These are phyloP conservation scores for Folsomia manolachei DNA, from an alignment of 2,888 invertebrate genomes.

Conservation along the genomic window DNA sequence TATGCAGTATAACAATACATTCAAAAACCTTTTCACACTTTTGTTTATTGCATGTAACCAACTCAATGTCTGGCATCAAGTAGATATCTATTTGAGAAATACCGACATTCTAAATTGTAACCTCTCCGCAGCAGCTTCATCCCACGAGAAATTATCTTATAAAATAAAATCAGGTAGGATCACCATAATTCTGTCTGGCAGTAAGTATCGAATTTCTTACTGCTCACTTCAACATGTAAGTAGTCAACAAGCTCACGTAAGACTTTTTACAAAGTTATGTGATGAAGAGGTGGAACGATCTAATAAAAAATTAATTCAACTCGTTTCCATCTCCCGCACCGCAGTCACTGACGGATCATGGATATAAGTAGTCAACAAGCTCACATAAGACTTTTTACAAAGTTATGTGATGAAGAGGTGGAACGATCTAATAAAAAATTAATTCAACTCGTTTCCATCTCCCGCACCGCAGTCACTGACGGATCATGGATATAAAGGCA, in stretches of 20 bases:
- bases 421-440: conserved; percentile 20
- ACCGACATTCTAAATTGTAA: not conserved
- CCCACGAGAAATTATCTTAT: not conserved
- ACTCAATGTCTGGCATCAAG: no score
- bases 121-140: not conserved
- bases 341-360: conserved; percentile 12
- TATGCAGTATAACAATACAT: not conserved
- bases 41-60: not conserved
- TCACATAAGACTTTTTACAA: no score
- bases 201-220: no score
- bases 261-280: no score
- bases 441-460: conserved; percentile 20
- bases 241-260: no score
- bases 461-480: conserved; percentile 9
- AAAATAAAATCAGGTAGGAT: no score
- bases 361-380: no score
- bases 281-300: not conserved
- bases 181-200: no score
- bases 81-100: not conserved
- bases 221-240: no score
- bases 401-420: not conserved
- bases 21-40: conserved; percentile 19
- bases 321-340: conserved; percentile 16
- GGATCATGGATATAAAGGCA: conserved; percentile 14
- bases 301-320: conserved; percentile 23